Evolutionary conservation across 1,140 invertebrate genomes (phyloP).

Genomic region (Dermatophagoides farinae): DNA sequence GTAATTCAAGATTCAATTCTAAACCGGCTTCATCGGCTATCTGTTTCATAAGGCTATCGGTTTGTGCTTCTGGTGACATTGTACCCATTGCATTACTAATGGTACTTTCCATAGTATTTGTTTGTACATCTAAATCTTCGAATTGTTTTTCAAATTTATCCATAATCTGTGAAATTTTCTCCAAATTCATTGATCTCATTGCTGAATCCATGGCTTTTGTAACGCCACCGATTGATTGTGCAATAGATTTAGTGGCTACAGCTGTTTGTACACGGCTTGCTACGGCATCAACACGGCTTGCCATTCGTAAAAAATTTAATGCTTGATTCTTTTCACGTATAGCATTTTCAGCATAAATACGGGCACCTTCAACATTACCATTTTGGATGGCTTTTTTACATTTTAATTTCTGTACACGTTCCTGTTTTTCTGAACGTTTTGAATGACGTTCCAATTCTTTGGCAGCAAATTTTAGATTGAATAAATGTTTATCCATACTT

Average conservation of each 20-base stretch:
- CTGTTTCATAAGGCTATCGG: constrained; percentile 82
- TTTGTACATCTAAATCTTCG: constrained; percentile 97
- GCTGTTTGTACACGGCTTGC: constrained; percentile 88
- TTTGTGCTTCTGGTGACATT: constrained; percentile 82
- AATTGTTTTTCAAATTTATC: constrained; percentile 99
- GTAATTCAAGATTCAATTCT: constrained; percentile 90
- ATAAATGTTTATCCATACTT: constrained; percentile 41
- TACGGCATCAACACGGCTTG: constrained; percentile 93
- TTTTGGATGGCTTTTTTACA: constrained; percentile 94
- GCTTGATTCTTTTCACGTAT: constrained; percentile 95
- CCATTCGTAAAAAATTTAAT: constrained; percentile 90
- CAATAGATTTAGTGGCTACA: constrained; percentile 62
- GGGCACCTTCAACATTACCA: constrained; percentile 78
- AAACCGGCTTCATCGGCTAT: constrained; percentile 96
- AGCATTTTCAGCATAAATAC: constrained; percentile 98
- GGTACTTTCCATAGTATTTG: constrained; percentile 93
- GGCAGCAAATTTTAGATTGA: constrained; percentile 94
- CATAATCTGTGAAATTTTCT: constrained; percentile 94
- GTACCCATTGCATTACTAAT: constrained; percentile 96
- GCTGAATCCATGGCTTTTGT: constrained; percentile 98
- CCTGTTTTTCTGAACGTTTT: constrained; percentile 93
- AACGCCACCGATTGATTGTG: constrained; percentile 70
- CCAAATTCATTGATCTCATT: constrained; percentile 98
- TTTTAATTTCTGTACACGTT: constrained; percentile 84
- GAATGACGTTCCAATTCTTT: constrained; percentile 91